Evolutionary conservation across 2,113 vertebrate genomes (phyloP), one percentile per base, ranked within the genome.

Genomic region (Cariama cristata): DNA sequence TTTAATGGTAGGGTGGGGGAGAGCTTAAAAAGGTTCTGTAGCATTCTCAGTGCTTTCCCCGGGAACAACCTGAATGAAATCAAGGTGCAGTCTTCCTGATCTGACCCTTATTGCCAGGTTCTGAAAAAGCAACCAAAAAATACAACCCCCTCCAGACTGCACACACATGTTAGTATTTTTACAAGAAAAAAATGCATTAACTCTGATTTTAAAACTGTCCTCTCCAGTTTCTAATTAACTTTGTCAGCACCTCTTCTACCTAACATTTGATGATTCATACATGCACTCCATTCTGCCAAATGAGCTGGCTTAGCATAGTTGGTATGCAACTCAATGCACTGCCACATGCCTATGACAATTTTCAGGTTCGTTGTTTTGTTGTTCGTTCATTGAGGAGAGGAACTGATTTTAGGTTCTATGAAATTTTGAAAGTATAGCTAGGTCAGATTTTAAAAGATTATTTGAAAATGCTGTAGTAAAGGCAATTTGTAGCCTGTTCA

Each of bases 1-100:
- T 86, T 90, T 79, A 94, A 67, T 47, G 90, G 63, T 6, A 38
- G 3, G 28, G 33, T 38, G 35, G 72, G 13, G 75, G 60, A 88
- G 73, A 85, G 67, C 85, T 80, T 93, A 50, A 89, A 88, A 79
- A 89, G 49, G 68, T 71, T 92, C 91, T 82, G 40, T 52, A 80
- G 67, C 17, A 32, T 22, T 47, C 42, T 75, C 52, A 68, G 24
- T 64, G n/a, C 33, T 79, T 91, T 67, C 28, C 22, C 30, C 44
- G 45, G 33, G 62, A 92, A 89, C 10, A 84, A 91, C 19, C 26
- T 33, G 83, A 90, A 90, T 50, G 28, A 62, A 85, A 79, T 77
- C 53, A 64, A 35, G 22, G 19, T 64, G 66, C 50, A 69, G 27
- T 82, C 79, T 86, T 68, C 35, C 32, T 86, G 17, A 80, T 76